phyloP scores from a whole-genome alignment of 1,140 invertebrate genomes.

The Aphelinus certus region DNA sequence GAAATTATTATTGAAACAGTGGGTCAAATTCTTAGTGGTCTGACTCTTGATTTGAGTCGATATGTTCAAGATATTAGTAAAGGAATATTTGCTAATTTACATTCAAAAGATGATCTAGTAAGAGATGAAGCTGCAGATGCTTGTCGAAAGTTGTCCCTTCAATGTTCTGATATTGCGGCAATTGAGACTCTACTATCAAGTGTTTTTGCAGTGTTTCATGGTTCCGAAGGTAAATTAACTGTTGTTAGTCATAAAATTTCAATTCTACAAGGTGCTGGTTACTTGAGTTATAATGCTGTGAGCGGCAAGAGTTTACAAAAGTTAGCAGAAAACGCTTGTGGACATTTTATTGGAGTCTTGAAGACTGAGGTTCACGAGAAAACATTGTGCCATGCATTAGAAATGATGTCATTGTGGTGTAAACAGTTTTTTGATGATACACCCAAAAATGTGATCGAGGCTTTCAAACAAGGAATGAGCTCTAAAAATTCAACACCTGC shows the following conservation, averaged over 20 bases:
- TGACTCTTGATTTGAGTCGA: constrained; percentile 82
- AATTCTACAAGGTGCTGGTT: constrained; percentile 87
- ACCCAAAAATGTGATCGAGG: constrained; percentile 77
- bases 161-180: constrained; percentile 76
- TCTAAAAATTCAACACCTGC: constrained; percentile 81
- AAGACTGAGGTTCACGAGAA: constrained; percentile 94
- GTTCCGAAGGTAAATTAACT: constrained; percentile 91
- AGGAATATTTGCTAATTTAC: constrained; percentile 78
- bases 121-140: constrained; percentile 77
- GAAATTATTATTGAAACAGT: constrained; percentile 89
- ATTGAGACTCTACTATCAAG: constrained; percentile 77
- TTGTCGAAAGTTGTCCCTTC: constrained; percentile 74
- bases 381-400: constrained; percentile 82
- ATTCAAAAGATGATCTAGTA: constrained; percentile 84
- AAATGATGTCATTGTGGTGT: constrained; percentile 85
- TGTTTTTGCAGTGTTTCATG: constrained; percentile 86
- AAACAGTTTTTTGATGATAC: constrained; percentile 73
- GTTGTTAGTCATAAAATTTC: constrained; percentile 88
- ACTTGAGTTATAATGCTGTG: constrained; percentile 79
- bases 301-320: constrained; percentile 68
- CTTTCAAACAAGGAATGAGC: constrained; percentile 82
- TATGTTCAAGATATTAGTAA: constrained; percentile 85
- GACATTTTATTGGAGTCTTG: constrained; percentile 81
- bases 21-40: constrained; percentile 74
- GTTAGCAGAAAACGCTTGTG: constrained; percentile 72